Percentiles rank a stretch among this genome's conserved stretches.
These are phyloP conservation scores for Microdon myrmicae DNA, from an alignment of 2,888 invertebrate genomes.

Conservation along the genomic window DNA sequence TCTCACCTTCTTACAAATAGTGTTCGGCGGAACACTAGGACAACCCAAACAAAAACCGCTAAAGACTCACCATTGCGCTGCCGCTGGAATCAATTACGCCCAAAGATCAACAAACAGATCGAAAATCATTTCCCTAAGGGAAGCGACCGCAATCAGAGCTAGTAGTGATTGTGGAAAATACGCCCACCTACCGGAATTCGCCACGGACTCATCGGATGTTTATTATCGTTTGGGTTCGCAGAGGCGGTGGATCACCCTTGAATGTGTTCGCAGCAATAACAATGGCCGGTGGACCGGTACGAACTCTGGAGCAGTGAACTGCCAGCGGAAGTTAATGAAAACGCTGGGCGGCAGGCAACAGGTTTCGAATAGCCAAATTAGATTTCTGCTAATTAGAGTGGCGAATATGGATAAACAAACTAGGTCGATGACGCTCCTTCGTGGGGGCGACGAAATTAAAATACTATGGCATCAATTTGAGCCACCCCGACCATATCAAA, in stretches of 20 bases:
- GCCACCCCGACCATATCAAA: too few species aligned
- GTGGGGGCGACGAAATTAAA: too few species aligned
- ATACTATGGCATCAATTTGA: too few species aligned
- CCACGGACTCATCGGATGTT: neutral
- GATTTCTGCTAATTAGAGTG: too few species aligned
- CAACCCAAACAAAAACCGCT: slow-evolving; percentile 10
- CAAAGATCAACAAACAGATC: slow-evolving; percentile 16
- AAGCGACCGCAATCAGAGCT: slow-evolving; percentile 1
- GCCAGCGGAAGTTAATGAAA: slow-evolving; percentile 14
- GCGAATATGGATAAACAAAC: too few species aligned
- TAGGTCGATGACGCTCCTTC: too few species aligned
- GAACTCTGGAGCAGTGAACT: slow-evolving; percentile 15
- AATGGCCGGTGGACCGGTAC: neutral
- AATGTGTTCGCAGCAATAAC: slow-evolving; percentile 24
- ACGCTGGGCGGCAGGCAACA: slow-evolving; percentile 5
- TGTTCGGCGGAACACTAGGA: too few species aligned
- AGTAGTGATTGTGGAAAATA: slow-evolving; percentile 14
- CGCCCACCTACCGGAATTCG: slow-evolving; percentile 8
- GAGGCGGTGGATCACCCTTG: slow-evolving; percentile 14
- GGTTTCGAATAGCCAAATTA: too few species aligned
- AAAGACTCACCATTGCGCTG: too few species aligned
- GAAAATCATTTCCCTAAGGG: slow-evolving; percentile 18
- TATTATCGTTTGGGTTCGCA: slow-evolving; percentile 16
- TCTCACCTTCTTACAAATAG: too few species aligned
- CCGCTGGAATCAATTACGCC: slow-evolving; percentile 19